Conservation (phyloP, 2,888 invertebrate genomes). For the Agrochola litura region DNA sequence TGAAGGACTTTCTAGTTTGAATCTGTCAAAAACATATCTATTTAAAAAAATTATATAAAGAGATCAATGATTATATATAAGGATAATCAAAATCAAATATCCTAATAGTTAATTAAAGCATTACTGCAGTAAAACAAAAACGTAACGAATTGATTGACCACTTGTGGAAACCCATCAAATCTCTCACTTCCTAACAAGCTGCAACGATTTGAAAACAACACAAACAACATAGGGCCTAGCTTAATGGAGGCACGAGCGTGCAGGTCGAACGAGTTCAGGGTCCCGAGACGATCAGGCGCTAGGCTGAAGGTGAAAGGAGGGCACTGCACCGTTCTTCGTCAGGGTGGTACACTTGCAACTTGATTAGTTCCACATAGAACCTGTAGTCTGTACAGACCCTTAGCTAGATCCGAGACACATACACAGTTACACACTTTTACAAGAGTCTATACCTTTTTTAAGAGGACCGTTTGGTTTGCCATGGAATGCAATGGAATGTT, state of each 20-base stretch:
- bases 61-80: neutral
- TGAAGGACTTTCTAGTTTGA: neutral
- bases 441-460: conserved; percentile 3
- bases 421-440: conserved; percentile 52
- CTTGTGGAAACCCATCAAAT: conserved; percentile 9
- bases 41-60: neutral
- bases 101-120: too few species aligned
- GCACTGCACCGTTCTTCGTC: conserved; percentile 74
- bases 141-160: conserved; percentile 13
- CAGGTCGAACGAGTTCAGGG: conserved; percentile 75
- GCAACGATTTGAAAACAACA: conserved; percentile 34
- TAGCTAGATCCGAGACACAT: conserved; percentile 51
- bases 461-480: neutral
- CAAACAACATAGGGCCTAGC: conserved; percentile 42
- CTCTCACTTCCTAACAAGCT: conserved; percentile 20
- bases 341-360: conserved; percentile 62
- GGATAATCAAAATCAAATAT: neutral
- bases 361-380: conserved; percentile 58
- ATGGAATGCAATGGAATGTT: conserved; percentile 11
- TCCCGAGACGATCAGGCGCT: conserved; percentile 67
- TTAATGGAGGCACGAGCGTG: conserved; percentile 62
- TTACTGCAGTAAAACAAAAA: neutral
- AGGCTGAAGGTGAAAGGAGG: conserved; percentile 80
- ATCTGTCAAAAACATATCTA: neutral
- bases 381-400: conserved; percentile 54